Evolutionary conservation across 1,140 invertebrate genomes (phyloP).

Genomic region (Zaprionus inermis): DNA sequence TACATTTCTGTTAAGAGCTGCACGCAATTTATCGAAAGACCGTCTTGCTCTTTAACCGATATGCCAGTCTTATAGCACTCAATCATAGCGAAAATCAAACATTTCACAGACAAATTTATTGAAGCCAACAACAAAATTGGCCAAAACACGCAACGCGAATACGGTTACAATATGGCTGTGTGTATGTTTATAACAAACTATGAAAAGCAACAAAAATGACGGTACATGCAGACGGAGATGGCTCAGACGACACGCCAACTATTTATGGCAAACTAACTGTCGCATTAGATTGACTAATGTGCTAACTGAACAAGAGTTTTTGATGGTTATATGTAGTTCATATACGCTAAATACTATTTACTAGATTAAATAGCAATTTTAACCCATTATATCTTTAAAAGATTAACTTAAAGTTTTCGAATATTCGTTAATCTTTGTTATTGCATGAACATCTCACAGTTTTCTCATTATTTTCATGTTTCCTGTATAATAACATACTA

Average conservation of each 20-base stretch:
- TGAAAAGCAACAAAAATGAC: background rate
- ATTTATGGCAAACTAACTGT: conserved; percentile 49
- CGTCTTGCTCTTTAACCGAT: background rate
- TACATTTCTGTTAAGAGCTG: conserved; percentile 36
- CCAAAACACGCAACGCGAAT: conserved; percentile 45
- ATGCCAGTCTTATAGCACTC: conserved; percentile 24
- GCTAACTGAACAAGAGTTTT: background rate
- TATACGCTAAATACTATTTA: background rate
- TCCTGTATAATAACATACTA: background rate
- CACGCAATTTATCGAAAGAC: background rate
- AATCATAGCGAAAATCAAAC: conserved; percentile 28
- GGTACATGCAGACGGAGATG: background rate
- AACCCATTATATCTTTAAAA: background rate
- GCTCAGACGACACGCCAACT: conserved; percentile 29
- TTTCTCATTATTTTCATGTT: background rate
- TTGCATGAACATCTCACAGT: background rate
- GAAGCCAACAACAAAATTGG: conserved; percentile 19
- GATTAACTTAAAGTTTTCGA: background rate
- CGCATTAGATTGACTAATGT: conserved; percentile 38
- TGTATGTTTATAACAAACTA: conserved; percentile 36
- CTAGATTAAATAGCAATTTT: background rate
- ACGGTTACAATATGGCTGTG: conserved; percentile 32
- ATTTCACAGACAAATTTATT: conserved; percentile 41
- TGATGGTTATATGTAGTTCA: background rate
- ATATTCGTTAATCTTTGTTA: background rate